A percentile compares a stretch with the other conserved stretches of the same genome.
phyloP scores from a whole-genome alignment of 2,113 vertebrate genomes.

The pig (Sus scrofa) region DNA sequence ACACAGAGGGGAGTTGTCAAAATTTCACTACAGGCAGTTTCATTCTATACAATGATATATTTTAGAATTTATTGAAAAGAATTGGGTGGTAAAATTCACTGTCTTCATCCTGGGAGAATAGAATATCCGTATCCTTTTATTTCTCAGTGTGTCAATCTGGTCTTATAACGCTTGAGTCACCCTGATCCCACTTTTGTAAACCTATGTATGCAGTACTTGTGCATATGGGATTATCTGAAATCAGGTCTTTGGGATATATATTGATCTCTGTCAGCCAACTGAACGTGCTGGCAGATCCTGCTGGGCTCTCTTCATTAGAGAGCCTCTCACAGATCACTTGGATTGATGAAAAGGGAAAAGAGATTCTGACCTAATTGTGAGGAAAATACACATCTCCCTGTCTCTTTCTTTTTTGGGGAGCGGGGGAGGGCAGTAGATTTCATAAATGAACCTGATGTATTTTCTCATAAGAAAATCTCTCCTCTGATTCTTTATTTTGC shows the following conservation, averaged over 20 bases:
- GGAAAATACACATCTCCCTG: conserved; percentile 55
- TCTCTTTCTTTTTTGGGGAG: conserved; percentile 60
- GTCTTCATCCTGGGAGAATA: conserved; percentile 38
- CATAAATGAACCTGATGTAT: not conserved
- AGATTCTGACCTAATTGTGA: conserved; percentile 36
- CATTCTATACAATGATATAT: conserved; percentile 78
- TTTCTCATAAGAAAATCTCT: not conserved
- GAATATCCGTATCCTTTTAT: conserved; percentile 64
- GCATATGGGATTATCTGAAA: not conserved
- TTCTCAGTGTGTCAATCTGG: not conserved
- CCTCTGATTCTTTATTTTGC: conserved; percentile 39
- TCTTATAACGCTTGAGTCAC: not conserved
- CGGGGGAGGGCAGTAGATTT: conserved; percentile 56
- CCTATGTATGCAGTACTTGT: not conserved
- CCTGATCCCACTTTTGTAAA: conserved; percentile 13
- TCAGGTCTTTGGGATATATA: not conserved
- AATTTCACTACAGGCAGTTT: conserved; percentile 82
- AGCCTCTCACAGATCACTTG: not conserved
- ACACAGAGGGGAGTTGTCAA: conserved; percentile 85
- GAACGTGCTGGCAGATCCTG: not conserved
- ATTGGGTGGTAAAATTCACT: conserved; percentile 66
- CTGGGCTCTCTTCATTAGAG: not conserved
- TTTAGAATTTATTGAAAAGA: conserved; percentile 76
- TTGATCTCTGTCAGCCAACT: conserved; percentile 37
- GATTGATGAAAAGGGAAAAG: conserved; percentile 66